Evolutionary conservation across 2,888 invertebrate species (phyloP).

Genomic region (Rhamphomyia laevipes): DNA sequence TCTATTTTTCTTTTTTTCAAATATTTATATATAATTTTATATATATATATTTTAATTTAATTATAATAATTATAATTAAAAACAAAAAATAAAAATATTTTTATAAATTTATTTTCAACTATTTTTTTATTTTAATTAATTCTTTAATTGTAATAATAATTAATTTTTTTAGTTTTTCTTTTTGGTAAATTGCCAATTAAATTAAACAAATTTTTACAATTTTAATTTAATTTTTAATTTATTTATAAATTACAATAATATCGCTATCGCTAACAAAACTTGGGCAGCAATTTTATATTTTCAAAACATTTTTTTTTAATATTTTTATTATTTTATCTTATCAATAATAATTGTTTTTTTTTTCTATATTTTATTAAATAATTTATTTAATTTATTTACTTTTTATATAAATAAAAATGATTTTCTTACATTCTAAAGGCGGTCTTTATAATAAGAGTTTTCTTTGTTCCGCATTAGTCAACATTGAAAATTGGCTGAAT

Average conservation of each 20-base stretch:
- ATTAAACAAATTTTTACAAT: conserved; percentile 5
- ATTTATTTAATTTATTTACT: conserved; percentile 15
- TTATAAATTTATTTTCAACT: conserved; percentile 6
- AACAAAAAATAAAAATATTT: conserved; percentile 21
- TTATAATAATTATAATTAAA: conserved; percentile 14
- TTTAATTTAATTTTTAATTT: conserved; percentile 13
- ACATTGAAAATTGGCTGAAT: no score
- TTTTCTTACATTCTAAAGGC: no score
- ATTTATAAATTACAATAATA: conserved; percentile 3
- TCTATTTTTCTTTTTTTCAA: no score
- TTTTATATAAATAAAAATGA: no score
- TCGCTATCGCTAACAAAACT: conserved; percentile 23
- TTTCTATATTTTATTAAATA: conserved; percentile 14
- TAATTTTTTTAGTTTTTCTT: neutral
- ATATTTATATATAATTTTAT: no score
- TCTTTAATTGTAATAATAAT: no score
- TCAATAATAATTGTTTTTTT: neutral
- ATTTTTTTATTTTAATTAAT: neutral
- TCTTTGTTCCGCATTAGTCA: no score
- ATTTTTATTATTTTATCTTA: conserved; percentile 13
- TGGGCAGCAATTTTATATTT: conserved; percentile 11
- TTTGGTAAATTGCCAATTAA: neutral
- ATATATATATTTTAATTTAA: no score
- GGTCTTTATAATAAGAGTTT: no score
- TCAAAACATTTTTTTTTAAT: no score